Evolutionary conservation across 2,113 vertebrate species (phyloP).

Genomic region (Pimephales promelas): DNA sequence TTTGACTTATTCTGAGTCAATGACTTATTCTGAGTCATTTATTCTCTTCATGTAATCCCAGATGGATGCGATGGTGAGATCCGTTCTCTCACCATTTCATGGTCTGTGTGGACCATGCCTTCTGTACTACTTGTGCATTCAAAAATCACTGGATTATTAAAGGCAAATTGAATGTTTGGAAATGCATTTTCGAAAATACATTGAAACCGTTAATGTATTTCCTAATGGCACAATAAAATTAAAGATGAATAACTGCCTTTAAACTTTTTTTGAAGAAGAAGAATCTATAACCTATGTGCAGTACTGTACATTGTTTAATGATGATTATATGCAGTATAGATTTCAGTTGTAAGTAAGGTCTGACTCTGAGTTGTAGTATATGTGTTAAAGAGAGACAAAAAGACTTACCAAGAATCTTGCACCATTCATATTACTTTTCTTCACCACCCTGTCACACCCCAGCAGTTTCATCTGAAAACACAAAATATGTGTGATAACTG

Average conservation of each 20-base stretch:
- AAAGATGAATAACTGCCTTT: not conserved
- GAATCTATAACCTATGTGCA: too few species aligned
- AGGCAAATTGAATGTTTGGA: too few species aligned
- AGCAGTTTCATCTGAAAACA: conserved; percentile 57
- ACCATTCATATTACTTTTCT: conserved; percentile 66
- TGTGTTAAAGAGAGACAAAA: not conserved
- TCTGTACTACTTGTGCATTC: not conserved
- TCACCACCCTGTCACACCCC: conserved; percentile 59
- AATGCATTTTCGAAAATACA: too few species aligned
- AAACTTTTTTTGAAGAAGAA: too few species aligned
- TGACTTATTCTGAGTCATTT: too few species aligned
- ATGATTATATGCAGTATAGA: not conserved
- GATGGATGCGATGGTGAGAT: not conserved
- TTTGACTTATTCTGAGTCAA: too few species aligned
- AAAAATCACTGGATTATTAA: not conserved
- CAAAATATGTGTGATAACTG: conserved; percentile 10
- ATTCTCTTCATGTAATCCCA: not conserved
- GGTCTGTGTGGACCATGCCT: not conserved
- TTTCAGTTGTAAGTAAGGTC: not conserved
- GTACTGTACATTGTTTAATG: not conserved
- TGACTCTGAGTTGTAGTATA: not conserved
- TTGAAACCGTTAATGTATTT: not conserved
- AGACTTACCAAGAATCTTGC: conserved; percentile 85
- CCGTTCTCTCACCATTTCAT: too few species aligned
- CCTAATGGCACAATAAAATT: not conserved